Evolutionary conservation across 2,888 invertebrate genomes (phyloP).

Genomic region (Micropterix aruncella): DNA sequence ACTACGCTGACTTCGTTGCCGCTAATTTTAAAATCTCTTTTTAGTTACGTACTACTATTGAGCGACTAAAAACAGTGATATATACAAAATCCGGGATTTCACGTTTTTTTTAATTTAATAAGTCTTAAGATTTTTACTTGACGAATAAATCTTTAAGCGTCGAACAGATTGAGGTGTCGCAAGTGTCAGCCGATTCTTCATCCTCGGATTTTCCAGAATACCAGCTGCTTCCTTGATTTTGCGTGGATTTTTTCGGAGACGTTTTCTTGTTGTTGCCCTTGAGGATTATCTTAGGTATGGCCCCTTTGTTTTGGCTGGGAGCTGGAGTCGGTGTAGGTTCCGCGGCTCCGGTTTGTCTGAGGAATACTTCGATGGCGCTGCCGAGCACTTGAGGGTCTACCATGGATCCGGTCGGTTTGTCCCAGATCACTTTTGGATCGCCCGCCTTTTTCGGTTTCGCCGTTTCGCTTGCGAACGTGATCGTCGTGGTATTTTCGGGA

Average conservation of each 20-base stretch:
- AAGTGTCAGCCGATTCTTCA: constrained; percentile 51
- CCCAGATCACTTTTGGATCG: constrained; percentile 55
- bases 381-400: constrained; percentile 71
- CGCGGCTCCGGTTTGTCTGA: constrained; percentile 42
- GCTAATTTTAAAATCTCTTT: too few relatives aligned
- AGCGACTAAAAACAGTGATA: too few relatives aligned
- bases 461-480: constrained; percentile 48
- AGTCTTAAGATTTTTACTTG: too few relatives aligned
- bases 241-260: constrained; percentile 17
- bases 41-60: too few relatives aligned
- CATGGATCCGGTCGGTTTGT: constrained; percentile 60
- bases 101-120: too few relatives aligned
- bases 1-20: too few relatives aligned
- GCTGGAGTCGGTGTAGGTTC: constrained; percentile 25
- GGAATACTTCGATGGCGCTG: constrained; percentile 72
- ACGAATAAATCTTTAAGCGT: constrained; percentile 78
- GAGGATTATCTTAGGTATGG: constrained; percentile 27
- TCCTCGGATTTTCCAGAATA: constrained; percentile 50
- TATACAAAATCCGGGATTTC: too few relatives aligned
- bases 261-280: constrained; percentile 18
- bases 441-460: constrained; percentile 40
- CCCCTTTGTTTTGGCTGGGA: constrained; percentile 24
- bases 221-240: constrained; percentile 35
- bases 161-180: constrained; percentile 70
- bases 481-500: constrained; percentile 33